Conservation (phyloP, 2,113 vertebrate genomes). For the Nothobranchius furzeri region DNA sequence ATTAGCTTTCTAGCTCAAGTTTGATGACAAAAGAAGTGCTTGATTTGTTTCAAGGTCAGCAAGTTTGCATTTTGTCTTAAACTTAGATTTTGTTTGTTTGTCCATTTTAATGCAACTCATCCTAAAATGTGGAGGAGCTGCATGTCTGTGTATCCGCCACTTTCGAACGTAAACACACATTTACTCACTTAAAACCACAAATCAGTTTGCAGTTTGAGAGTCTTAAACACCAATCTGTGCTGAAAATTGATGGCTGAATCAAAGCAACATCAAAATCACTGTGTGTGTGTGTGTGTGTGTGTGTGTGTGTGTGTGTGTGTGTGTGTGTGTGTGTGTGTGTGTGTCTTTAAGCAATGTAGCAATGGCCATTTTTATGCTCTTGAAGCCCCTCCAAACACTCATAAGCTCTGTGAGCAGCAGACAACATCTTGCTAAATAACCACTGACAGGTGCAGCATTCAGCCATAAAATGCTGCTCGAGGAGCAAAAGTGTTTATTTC, state of each 20-base stretch:
- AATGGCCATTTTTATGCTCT: neutral
- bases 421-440: constrained; percentile 9
- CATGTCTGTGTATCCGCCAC: too few relatives aligned
- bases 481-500: constrained; percentile 12
- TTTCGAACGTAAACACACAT: too few relatives aligned
- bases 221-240: neutral
- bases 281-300: too few relatives aligned
- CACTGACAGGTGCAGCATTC: neutral
- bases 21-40: too few relatives aligned
- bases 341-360: neutral
- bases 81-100: too few relatives aligned
- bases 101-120: too few relatives aligned
- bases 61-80: too few relatives aligned
- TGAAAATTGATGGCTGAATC: neutral
- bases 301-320: too few relatives aligned
- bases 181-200: neutral
- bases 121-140: too few relatives aligned
- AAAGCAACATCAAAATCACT: too few relatives aligned
- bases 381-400: constrained; percentile 1
- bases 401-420: neutral
- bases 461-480: constrained; percentile 5
- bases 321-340: neutral
- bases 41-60: too few relatives aligned
- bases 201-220: neutral
- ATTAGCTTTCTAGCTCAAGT: too few relatives aligned